These are phyloP conservation scores for Huso huso DNA, from an alignment of 2,797 vertebrate species.

Conservation along the genomic window DNA sequence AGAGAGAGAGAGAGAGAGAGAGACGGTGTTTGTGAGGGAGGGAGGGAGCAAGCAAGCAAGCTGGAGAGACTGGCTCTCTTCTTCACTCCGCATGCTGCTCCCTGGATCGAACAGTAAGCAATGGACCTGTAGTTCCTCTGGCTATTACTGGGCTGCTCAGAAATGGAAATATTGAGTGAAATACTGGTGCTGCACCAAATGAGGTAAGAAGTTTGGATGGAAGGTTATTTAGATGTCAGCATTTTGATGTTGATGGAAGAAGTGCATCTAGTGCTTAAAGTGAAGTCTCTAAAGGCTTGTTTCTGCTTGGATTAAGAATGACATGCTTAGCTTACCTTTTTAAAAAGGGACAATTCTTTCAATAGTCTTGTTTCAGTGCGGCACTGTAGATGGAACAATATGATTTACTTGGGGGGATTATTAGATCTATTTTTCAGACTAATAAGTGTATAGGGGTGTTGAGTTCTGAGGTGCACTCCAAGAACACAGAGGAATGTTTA, in stretches of 20 bases:
- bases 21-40: conserved; percentile 2
- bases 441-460: not conserved
- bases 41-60: conserved; percentile 3
- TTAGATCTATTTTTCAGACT: not conserved
- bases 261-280: not conserved
- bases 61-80: conserved; percentile 5
- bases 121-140: conserved; percentile 14
- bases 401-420: too few relatives aligned
- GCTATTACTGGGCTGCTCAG: conserved; percentile 13
- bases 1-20: conserved; percentile 18
- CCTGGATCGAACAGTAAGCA: conserved; percentile 3
- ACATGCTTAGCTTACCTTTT: too few relatives aligned
- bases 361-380: too few relatives aligned
- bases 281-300: not conserved
- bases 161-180: not conserved
- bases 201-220: conserved; percentile 18
- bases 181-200: conserved; percentile 12
- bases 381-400: too few relatives aligned
- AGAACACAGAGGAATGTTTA: too few relatives aligned
- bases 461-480: not conserved
- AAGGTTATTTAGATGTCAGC: too few relatives aligned
- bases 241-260: too few relatives aligned
- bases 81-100: not conserved
- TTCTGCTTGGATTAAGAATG: too few relatives aligned
- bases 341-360: too few relatives aligned